phyloP scores from a whole-genome alignment of 2,797 vertebrate genomes.

The Discoglossus pictus region DNA sequence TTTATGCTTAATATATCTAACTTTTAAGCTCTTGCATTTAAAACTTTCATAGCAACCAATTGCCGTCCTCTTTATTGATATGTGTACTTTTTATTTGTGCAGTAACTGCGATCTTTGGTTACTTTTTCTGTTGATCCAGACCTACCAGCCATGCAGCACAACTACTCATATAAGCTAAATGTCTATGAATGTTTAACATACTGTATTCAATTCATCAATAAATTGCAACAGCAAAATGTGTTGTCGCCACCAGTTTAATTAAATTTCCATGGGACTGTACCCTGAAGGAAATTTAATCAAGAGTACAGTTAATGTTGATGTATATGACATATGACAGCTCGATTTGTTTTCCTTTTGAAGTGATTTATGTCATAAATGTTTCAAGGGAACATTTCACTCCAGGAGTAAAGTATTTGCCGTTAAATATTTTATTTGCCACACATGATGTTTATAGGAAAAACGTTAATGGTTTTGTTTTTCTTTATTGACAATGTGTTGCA shows the following conservation, averaged over 20 bases:
- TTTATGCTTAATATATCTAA: too few relatives aligned
- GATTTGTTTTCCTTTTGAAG: slow-evolving; percentile 13
- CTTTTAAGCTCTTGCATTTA: too few relatives aligned
- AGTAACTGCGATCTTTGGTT: too few relatives aligned
- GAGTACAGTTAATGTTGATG: too few relatives aligned
- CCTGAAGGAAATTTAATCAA: too few relatives aligned
- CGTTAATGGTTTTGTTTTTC: slow-evolving; percentile 10
- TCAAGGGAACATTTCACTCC: slow-evolving; percentile 19
- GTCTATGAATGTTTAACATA: background rate
- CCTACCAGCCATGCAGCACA: slow-evolving; percentile 5
- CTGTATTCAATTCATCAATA: slow-evolving; percentile 16
- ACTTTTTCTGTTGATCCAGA: too few relatives aligned
- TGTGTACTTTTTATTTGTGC: too few relatives aligned
- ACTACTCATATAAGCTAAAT: slow-evolving; percentile 5
- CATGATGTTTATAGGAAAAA: slow-evolving; percentile 11
- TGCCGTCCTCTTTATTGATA: too few relatives aligned
- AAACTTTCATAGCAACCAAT: too few relatives aligned
- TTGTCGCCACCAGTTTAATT: slow-evolving; percentile 22
- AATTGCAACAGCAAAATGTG: slow-evolving; percentile 7
- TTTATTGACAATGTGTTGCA: slow-evolving; percentile 23
- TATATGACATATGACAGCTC: background rate
- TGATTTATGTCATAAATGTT: slow-evolving; percentile 28
- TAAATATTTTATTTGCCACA: slow-evolving; percentile 11
- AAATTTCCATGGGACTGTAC: background rate
- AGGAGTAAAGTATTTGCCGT: slow-evolving; percentile 14